Evolutionary conservation across 2,797 vertebrate genomes (phyloP), one percentile per base, ranked within the genome.

Genomic region (Gymnothorax reevesii): DNA sequence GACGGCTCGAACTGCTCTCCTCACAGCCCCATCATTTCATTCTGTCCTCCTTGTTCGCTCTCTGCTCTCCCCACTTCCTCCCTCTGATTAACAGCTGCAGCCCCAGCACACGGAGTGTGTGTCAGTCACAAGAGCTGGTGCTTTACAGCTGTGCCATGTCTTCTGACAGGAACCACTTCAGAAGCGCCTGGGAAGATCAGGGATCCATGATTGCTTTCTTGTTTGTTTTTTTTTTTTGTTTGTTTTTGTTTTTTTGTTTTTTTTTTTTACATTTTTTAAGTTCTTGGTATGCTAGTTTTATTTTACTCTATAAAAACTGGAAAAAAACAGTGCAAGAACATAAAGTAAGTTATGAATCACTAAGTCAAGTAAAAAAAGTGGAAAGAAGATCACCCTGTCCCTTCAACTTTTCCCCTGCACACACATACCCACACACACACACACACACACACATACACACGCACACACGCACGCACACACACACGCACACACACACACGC

Each of bases 1-100:
- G 89, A 93, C 90, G 91, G 90, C 83, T 89, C 84, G 92, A 91
- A 92, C 91, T 93, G 94, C 88, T 93, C 92, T 89, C 91, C 33
- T 71, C 17, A 83, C 27, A 71, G 49, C 54, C 57, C 49, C 62
- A 13, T 79, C 49, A n/a, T 62, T 27, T 49, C 15, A 42, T 10
- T 33, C 33, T 73, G 27, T 75, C 71, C 71, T 75, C 71, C 33
- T 75, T 79, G n/a, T 49, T 49, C 7, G 6, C n/a, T 20, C 49
- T 20, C 8, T 17, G 4, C 49, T 54, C 49, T 79, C 17, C 54
- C 75, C 22, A 2, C 2, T 75, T 75, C 27, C 13, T 75, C 71
- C 71, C 27, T 42, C 71, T 17, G 20, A 6, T 79, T 22, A 79
- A 17, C 20, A 42, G 75, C 22, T 79, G n/a, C 42, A 79, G 42